phyloP scores from a whole-genome alignment of 2,888 invertebrate genomes.

The Galeopsomyia nigrocyanea region DNA sequence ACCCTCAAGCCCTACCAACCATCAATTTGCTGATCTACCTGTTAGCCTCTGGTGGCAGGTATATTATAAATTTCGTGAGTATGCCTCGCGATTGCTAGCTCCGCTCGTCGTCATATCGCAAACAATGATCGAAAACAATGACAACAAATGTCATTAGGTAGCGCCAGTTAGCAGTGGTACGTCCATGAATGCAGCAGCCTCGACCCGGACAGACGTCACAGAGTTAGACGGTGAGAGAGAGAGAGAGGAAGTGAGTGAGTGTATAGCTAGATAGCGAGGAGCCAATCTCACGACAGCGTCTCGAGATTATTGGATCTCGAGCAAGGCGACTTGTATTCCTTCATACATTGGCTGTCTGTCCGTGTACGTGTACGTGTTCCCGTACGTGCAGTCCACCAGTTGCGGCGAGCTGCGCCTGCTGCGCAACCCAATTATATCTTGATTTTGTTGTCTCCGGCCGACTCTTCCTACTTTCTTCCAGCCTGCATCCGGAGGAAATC shows the following conservation, averaged over 20 bases:
- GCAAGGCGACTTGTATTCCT: conserved; percentile 59
- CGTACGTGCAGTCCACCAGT: conserved; percentile 5
- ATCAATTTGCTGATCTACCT: too few relatives aligned
- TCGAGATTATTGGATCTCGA: conserved; percentile 66
- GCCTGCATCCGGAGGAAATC: conserved; percentile 45
- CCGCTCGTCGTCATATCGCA: too few relatives aligned
- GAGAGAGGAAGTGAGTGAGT: too few relatives aligned
- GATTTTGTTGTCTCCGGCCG: conserved; percentile 46
- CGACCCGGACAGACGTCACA: too few relatives aligned
- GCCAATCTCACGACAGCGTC: conserved; percentile 66
- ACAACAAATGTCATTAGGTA: too few relatives aligned
- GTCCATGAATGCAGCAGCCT: conserved; percentile 60
- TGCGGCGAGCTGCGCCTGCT: neutral
- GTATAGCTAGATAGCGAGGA: conserved; percentile 43
- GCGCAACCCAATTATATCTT: conserved; percentile 55
- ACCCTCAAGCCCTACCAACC: neutral
- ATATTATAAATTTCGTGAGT: too few relatives aligned
- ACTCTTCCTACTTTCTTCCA: neutral
- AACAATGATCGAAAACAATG: conserved; percentile 2
- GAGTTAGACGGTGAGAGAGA: too few relatives aligned
- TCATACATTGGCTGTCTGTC: too few relatives aligned
- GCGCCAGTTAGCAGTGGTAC: conserved; percentile 7
- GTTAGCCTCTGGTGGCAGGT: too few relatives aligned
- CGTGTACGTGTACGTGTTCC: conserved; percentile 2
- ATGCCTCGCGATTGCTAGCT: too few relatives aligned